phyloP scores from a whole-genome alignment of 2,113 vertebrate genomes.

The Sylvietta virens region DNA sequence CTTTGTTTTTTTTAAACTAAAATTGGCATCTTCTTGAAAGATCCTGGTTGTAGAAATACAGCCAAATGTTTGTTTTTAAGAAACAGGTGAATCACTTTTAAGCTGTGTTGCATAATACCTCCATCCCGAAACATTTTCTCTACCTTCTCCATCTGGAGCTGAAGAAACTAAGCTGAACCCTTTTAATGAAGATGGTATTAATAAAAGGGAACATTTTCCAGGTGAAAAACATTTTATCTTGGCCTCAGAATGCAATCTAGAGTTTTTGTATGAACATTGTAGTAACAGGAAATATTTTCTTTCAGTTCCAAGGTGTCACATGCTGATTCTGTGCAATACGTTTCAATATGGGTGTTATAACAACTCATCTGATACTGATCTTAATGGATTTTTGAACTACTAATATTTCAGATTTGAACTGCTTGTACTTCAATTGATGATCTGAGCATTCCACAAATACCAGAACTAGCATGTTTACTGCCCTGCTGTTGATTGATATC shows the following conservation, averaged over 20 bases:
- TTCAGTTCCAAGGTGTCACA: neutral
- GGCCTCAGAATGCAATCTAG: neutral
- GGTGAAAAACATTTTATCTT: neutral
- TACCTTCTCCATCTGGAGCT: neutral
- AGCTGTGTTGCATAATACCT: neutral
- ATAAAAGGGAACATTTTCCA: neutral
- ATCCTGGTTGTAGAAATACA: neutral
- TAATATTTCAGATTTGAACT: constrained; percentile 62
- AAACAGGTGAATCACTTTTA: neutral
- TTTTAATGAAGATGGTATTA: neutral
- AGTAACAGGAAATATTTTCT: constrained; percentile 35
- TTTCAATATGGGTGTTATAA: constrained; percentile 15
- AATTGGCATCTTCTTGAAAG: neutral
- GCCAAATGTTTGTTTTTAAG: neutral
- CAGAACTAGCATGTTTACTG: constrained; percentile 54
- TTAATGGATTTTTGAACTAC: constrained; percentile 64
- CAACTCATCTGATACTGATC: constrained; percentile 19
- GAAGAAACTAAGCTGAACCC: neutral
- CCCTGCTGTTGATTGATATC: constrained; percentile 54
- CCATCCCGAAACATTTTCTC: neutral
- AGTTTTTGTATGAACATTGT: neutral
- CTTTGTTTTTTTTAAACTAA: neutral
- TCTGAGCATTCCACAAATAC: constrained; percentile 56
- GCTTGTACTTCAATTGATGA: constrained; percentile 37
- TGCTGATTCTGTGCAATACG: neutral